Base-by-base conservation (phyloP, 2,888 invertebrate genomes). In the Yponomeuta malinellus region DNA sequence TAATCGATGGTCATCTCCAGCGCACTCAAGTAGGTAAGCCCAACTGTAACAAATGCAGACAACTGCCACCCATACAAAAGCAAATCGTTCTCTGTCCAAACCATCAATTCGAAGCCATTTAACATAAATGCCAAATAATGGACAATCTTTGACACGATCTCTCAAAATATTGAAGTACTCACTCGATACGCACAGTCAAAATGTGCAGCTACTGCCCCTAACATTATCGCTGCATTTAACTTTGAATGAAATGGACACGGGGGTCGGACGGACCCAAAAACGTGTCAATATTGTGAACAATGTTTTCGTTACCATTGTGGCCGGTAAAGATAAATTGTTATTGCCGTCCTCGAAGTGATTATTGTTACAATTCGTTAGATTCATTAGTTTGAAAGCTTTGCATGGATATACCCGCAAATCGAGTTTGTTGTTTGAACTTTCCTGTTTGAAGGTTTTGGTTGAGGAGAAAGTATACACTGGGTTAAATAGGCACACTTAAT, bases 281-380 rank as follows among this genome's bases (percentile, higher is more conserved):
- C 86, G 86, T 87, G 89, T 91, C 90, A 91, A 91, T 91, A 88
- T 88, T 90, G 82, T 88, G 89, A 85, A 91, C 89, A 90, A 88
- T 87, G 83, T 87, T 87, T 83, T 86, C 86, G 85, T 82, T 82
- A 83, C 83, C 79, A 86, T 90, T 92, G 90, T 92, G 90, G 88
- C 78, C 75, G 75, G 83, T 73, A 81, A 85, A 89, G 90, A 92
- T 91, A 87, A 91, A 92, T 91, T 86, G 85, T 85, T 84, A 76
- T 83, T 76, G 82, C 83, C 76, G 78, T 86, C 87, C 82, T 77
- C 75, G 15, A 59, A 12, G 15, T 74, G 76, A 83, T 84, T 84
- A 84, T 84, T 84, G 84, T 80, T 81, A 87, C 87, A 89, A 90
- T 90, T 90, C 90, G 89, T 90, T 83, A 78, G 79, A 83, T 86